Percentiles rank a stretch among this genome's conserved stretches.
These are phyloP conservation scores for Mythimna loreyi DNA, from an alignment of 2,888 invertebrate genomes.

Conservation along the genomic window DNA sequence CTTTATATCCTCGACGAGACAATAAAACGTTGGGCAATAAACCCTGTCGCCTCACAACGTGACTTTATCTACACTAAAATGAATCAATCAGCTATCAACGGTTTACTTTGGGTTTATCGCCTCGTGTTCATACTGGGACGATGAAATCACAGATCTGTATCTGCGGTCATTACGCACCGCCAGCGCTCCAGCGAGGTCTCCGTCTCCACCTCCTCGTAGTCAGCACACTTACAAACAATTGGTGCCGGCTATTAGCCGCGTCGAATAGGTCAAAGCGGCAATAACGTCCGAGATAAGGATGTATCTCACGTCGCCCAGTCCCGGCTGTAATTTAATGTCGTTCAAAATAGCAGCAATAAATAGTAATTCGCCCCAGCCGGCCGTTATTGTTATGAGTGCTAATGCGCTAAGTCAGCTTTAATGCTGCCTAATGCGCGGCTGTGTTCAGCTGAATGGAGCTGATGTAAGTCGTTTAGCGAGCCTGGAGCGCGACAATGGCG, in stretches of 20 bases:
- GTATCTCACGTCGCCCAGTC: constrained; percentile 64
- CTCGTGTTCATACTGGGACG: constrained; percentile 64
- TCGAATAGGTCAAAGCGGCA: constrained; percentile 75
- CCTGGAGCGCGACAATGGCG: constrained; percentile 67
- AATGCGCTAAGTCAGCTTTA: constrained; percentile 76
- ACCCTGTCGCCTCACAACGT: constrained; percentile 72
- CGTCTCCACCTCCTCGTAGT: constrained; percentile 48
- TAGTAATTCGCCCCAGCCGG: constrained; percentile 76
- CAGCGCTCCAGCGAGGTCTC: constrained; percentile 39
- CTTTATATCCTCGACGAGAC: constrained; percentile 74
- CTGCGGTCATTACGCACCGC: constrained; percentile 61
- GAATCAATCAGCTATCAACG: constrained; percentile 83
- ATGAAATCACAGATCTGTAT: constrained; percentile 65
- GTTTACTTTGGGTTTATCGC: constrained; percentile 73
- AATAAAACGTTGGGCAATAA: constrained; percentile 81
- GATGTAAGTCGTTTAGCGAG: constrained; percentile 74
- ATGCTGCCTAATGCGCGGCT: constrained; percentile 75
- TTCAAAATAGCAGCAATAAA: constrained; percentile 79
- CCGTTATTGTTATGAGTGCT: constrained; percentile 79
- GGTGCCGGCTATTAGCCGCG: constrained; percentile 66
- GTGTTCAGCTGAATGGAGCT: constrained; percentile 68
- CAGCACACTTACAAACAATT: constrained; percentile 67
- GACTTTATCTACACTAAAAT: constrained; percentile 81
- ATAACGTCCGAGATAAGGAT: constrained; percentile 71
- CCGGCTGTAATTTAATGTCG: constrained; percentile 73